Evolutionary conservation across 2,113 vertebrate genomes (phyloP), one percentile per base, ranked within the genome.

Genomic region (Epinephelus moara): DNA sequence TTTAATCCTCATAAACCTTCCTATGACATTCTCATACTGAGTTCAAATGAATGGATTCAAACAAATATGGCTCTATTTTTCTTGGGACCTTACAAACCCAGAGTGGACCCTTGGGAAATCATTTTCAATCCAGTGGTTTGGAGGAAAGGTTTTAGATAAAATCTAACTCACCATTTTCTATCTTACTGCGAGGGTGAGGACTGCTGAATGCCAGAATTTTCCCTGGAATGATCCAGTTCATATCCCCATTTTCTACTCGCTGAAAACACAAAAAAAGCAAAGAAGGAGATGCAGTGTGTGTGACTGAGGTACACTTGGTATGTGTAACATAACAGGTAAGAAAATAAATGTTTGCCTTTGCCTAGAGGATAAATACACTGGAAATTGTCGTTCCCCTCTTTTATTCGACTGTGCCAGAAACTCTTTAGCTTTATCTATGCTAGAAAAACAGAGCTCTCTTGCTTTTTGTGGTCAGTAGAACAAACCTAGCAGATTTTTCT

Each of bases 181-280:
- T 93, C 94, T 97, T 97, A 93, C 96, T 97, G 94, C 96, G 97
- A 23, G 96, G 94, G 74, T 98, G 97, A 19, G 97, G 97, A 93
- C 97, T 97, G 93, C 97, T 98, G 92, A 98, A 97, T 1, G 97
- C 97, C 93, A 98, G 89, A 90, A 98, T 83, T 56, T 97, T 97
- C 52, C 96, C 96, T 8, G 96, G 96, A 78, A 97, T 81, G 85
- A 98, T 97, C 97, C 97, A 98, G 91, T 98, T 98, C 94, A 98
- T 96, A 86, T 98, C 97, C 50, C 97, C 97, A n/a, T 98, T 98
- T 93, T 98, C 97, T 73, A 98, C 97, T 61, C 96, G 89, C 97
- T 98, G 21, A 62, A 62, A 42, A 79, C 60, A 75, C 27, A 73
- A 23, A n/a, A 3, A 82, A 45, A 37, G 49, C 30, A 7, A 73